Base-by-base conservation (phyloP, 2,113 vertebrate species). In the Fukomys damarensis region DNA sequence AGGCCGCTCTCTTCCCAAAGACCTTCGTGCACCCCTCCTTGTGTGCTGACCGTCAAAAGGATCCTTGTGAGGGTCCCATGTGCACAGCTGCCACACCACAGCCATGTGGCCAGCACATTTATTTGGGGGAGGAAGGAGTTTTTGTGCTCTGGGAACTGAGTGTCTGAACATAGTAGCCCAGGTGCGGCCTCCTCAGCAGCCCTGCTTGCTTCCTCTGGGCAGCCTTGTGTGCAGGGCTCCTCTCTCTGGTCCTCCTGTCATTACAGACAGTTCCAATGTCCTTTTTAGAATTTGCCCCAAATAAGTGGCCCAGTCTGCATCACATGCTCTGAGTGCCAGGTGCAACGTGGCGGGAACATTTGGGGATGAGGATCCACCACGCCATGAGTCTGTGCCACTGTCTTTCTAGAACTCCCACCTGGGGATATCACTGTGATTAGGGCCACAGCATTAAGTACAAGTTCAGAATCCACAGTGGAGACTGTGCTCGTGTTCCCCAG, bases 1-100 rank as follows among this genome's bases (percentile, higher is more conserved):
- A n/a, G 35, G 28, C 32, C 61, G 5, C 52, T 24, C 0, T 52
- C 14, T 72, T 43, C 2, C 66, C 58, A 0, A 24, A 66, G 43
- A 12, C 26, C 13, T 0, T 41, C 46, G 0, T 3, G 22, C 28
- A 1, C 12, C 2, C 28, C 2, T 32, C 17, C 19, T 66, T 61
- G 61, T 16, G 49, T 54, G 16, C 4, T 0, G 28, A 63, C 41
- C 28, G 13, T 0, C 0, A 1, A 3, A 4, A 0, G 0, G 83
- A 56, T 20, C 61, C 54, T 54, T 5, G 8, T 1, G 38, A 59
- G 6, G 41, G 9, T 1, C 22, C 61, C 4, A 2, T 1, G 0
- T 5, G 3, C 2, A 6, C 20, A 19, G 49, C 1, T 0, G 28
- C 74, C 0, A 4, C 3, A 41, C 61, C 3, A 0, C 16, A 0